phyloP scores from a whole-genome alignment of 2,113 vertebrate species.

The Limnothrissa miodon region DNA sequence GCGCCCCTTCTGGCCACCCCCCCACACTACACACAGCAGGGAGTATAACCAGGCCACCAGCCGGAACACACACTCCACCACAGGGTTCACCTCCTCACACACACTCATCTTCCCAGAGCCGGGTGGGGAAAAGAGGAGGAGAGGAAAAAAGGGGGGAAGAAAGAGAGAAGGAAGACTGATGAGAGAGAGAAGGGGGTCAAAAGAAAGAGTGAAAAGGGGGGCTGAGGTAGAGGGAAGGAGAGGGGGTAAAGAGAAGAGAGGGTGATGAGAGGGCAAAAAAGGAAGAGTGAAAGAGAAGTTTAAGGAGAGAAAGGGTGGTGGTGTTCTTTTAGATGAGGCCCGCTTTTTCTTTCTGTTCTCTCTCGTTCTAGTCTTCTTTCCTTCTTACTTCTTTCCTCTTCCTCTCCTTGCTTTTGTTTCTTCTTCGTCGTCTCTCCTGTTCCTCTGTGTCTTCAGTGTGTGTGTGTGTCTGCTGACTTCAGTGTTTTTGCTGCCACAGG shows the following conservation, averaged over 20 bases:
- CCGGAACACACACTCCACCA: conserved; percentile 83
- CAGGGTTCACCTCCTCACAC: conserved; percentile 84
- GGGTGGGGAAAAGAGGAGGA: no score
- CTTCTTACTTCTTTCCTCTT: neutral
- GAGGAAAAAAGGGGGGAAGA: neutral
- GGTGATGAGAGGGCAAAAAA: neutral
- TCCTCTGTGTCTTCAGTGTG: neutral
- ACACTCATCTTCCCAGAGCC: conserved; percentile 79
- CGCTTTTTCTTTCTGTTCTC: neutral
- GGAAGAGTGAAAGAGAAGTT: no score
- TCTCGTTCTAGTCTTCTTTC: neutral
- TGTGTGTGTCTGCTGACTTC: no score
- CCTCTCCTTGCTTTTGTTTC: neutral
- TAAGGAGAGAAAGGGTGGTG: neutral
- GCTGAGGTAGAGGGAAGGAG: neutral
- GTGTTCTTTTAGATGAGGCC: neutral
- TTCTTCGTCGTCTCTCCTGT: neutral
- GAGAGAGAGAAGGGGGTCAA: neutral
- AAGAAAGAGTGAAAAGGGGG: neutral
- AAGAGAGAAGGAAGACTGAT: no score
- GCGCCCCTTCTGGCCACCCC: conserved; percentile 75
- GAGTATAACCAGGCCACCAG: conserved; percentile 81
- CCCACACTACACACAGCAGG: conserved; percentile 78
- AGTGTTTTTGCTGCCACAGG: no score
- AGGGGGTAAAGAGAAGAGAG: neutral